Evolutionary conservation across 2,888 invertebrate species (phyloP), one percentile per base, ranked within the genome.

Genomic region (Cerceris ruficornis): DNA sequence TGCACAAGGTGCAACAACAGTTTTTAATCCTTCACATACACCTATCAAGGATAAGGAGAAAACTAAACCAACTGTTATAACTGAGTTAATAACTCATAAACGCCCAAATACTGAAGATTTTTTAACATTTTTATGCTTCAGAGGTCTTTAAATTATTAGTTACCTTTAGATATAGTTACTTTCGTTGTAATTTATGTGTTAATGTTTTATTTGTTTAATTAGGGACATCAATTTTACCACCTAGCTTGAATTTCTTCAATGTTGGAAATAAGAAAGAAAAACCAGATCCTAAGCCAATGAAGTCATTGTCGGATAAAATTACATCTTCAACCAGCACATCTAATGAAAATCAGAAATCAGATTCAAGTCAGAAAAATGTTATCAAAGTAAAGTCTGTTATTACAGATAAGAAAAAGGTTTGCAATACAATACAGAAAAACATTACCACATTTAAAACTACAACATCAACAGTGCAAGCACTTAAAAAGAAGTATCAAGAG

Each of bases 21-120:
- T 94, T 41, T 94, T 94, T 78, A 94, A 94, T 88, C 94, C 95
- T 41, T 92, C 93, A 14, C 93, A 93, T 69, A 94, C 95, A 41
- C 94, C 95, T 8, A 93, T 94, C 7, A 94, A 95, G 86, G 95
- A 95, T 84, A 94, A 94, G 77, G 94, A 95, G 81, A 93, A 94
- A 81, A 88, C 91, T 55, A 93, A 93, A 77, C 90, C 92, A 62
- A 77, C 91, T 55, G 92, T 94, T 65, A 94, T 95, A n/a, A 94
- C 94, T 52, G 95, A 95, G 86, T 93, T 95, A 80, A 93, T 95
- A 86, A 94, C 95, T 50, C 94, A 94, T 82, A 95, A 95, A 89
- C 93, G 96, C 86, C 96, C 97, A 39, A 96, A 96, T 89, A 96
- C 97, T 1, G 97, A 97, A 93, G 97, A 97, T 91, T 97, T 97